These are phyloP conservation scores for Tachystola acroxantha DNA, from an alignment of 2,888 invertebrate species.

Conservation along the genomic window DNA sequence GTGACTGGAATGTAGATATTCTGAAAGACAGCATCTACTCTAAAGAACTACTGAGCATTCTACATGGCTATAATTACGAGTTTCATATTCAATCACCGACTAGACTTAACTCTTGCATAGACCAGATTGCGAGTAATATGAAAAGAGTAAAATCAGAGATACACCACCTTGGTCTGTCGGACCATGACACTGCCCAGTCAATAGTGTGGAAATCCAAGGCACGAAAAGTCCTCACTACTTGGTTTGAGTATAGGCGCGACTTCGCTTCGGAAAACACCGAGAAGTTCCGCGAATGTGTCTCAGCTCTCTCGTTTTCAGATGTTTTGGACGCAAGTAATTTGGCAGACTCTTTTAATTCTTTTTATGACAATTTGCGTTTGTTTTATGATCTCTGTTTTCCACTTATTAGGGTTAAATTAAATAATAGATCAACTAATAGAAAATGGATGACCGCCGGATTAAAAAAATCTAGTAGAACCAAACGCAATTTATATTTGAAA, in stretches of 20 bases:
- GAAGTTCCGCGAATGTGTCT: not conserved
- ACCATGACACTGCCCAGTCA: slow-evolving; percentile 5
- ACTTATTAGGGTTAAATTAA: too few species aligned
- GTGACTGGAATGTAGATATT: slow-evolving; percentile 9
- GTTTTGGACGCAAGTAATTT: not conserved
- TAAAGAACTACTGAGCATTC: not conserved
- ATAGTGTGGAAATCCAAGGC: not conserved
- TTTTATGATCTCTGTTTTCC: too few species aligned
- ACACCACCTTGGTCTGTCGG: slow-evolving; percentile 4
- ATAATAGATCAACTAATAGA: too few species aligned
- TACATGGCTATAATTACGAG: slow-evolving; percentile 7
- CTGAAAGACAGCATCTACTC: not conserved
- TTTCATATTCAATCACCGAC: slow-evolving; percentile 10
- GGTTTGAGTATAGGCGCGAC: slow-evolving; percentile 5
- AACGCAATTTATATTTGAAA: too few species aligned
- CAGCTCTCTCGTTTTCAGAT: not conserved
- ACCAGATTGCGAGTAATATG: slow-evolving; percentile 11
- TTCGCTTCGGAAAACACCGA: slow-evolving; percentile 1
- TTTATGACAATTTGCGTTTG: too few species aligned
- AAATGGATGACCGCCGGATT: too few species aligned
- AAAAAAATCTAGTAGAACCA: too few species aligned
- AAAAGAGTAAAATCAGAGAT: slow-evolving; percentile 1
- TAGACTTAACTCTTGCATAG: slow-evolving; percentile 10
- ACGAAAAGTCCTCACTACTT: not conserved
- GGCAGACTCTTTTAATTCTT: not conserved